These are phyloP conservation scores for Chelon auratus DNA, from an alignment of 2,797 vertebrate genomes.

Conservation along the genomic window DNA sequence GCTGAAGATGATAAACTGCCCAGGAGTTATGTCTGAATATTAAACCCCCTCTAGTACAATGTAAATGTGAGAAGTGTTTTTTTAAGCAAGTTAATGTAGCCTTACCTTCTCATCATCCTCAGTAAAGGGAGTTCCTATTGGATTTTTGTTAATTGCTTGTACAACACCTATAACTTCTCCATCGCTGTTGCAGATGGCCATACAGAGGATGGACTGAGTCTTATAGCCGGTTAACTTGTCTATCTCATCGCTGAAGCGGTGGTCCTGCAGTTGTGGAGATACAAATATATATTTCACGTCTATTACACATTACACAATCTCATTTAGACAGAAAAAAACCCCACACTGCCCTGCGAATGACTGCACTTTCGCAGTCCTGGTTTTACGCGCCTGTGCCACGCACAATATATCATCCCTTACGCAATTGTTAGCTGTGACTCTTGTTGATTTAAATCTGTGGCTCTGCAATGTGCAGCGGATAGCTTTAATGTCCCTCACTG, in stretches of 20 bases:
- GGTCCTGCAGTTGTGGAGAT: conserved; percentile 76
- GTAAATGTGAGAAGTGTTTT: neutral
- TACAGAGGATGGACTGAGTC: conserved; percentile 88
- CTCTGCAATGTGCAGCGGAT: conserved; percentile 15
- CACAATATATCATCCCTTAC: neutral
- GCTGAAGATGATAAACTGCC: conserved; percentile 14
- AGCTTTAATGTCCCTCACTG: conserved; percentile 15
- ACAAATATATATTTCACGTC: conserved; percentile 19
- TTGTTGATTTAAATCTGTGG: neutral
- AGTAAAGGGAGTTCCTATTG: conserved; percentile 83
- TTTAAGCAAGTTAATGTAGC: neutral
- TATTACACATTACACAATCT: neutral
- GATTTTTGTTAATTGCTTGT: conserved; percentile 88
- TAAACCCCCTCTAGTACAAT: too few relatives aligned
- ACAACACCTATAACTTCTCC: conserved; percentile 88
- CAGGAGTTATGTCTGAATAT: neutral
- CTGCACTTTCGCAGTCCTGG: neutral
- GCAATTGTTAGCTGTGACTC: neutral
- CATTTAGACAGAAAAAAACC: conserved; percentile 8
- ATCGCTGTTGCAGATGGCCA: conserved; percentile 87
- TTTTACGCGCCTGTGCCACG: neutral
- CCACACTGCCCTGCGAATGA: neutral
- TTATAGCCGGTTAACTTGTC: conserved; percentile 89
- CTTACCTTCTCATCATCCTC: conserved; percentile 88
- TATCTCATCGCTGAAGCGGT: conserved; percentile 89